Evolutionary conservation across 1,140 invertebrate genomes (phyloP).

Genomic region (Scylla paramamosain): DNA sequence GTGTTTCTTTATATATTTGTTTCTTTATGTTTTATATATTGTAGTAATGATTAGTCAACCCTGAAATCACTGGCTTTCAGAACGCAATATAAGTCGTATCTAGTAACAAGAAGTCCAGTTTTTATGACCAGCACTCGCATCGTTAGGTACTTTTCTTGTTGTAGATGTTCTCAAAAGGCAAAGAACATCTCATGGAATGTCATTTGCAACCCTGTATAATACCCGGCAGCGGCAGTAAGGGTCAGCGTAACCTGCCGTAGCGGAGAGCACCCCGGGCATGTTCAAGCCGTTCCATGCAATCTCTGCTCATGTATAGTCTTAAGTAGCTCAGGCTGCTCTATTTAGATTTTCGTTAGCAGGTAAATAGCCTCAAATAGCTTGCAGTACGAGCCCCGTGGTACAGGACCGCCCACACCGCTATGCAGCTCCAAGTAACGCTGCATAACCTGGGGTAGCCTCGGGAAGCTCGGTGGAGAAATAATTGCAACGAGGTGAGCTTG

Average conservation of each 20-base stretch:
- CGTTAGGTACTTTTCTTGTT: too few species aligned
- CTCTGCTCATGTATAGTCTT: neutral
- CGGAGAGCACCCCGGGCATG: neutral
- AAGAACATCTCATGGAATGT: too few species aligned
- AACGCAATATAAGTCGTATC: too few species aligned
- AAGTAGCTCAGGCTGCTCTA: neutral
- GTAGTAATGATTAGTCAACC: too few species aligned
- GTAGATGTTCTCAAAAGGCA: too few species aligned
- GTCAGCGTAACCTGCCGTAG: neutral
- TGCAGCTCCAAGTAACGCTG: neutral
- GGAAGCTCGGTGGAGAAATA: neutral
- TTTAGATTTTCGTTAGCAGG: neutral
- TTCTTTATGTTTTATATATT: too few species aligned
- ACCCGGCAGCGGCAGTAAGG: neutral
- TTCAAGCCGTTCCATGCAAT: neutral
- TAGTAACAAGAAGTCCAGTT: too few species aligned
- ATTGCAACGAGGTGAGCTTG: slow-evolving; percentile 1
- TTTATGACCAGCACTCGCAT: too few species aligned
- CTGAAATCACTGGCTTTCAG: too few species aligned
- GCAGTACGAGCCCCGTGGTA: neutral
- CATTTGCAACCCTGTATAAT: neutral
- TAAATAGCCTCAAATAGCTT: neutral
- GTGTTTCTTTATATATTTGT: too few species aligned
- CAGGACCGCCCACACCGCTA: neutral
- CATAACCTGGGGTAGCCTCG: neutral